Evolutionary conservation across 2,797 vertebrate species (phyloP).

Genomic region (Apogon talboti): DNA sequence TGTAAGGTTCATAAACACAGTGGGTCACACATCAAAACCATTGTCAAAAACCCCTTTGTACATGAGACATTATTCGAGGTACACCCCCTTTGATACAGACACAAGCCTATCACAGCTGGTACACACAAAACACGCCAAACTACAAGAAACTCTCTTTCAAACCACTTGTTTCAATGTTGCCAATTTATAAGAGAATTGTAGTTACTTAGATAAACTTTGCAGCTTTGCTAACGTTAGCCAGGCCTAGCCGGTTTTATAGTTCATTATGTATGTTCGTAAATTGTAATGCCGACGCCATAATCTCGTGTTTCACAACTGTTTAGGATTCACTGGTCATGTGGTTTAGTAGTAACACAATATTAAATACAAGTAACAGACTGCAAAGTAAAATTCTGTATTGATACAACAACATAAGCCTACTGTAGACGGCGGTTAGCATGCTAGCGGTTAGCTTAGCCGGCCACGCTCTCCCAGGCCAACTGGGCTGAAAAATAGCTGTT

Average conservation of each 20-base stretch:
- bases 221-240: constrained; percentile 45
- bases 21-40: neutral
- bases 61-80: neutral
- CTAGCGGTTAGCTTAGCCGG: constrained; percentile 77
- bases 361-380: neutral
- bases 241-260: constrained; percentile 56
- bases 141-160: neutral
- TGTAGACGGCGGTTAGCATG: constrained; percentile 50
- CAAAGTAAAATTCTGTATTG: constrained; percentile 6
- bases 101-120: rapidly evolving
- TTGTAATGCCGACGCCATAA: neutral
- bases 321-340: rapidly evolving
- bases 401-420: constrained; percentile 47
- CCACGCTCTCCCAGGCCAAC: constrained; percentile 78
- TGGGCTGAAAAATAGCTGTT: constrained; percentile 37
- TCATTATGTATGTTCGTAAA: neutral
- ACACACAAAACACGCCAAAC: rapidly evolving
- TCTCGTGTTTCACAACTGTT: rapidly evolving
- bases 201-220: neutral
- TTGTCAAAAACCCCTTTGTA: neutral
- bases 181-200: constrained; percentile 13
- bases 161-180: constrained; percentile 19
- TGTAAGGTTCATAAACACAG: neutral
- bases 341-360: rapidly evolving
- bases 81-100: neutral